These are phyloP conservation scores for Heliconius ismenius DNA, from an alignment of 2,888 invertebrate species.

Conservation along the genomic window DNA sequence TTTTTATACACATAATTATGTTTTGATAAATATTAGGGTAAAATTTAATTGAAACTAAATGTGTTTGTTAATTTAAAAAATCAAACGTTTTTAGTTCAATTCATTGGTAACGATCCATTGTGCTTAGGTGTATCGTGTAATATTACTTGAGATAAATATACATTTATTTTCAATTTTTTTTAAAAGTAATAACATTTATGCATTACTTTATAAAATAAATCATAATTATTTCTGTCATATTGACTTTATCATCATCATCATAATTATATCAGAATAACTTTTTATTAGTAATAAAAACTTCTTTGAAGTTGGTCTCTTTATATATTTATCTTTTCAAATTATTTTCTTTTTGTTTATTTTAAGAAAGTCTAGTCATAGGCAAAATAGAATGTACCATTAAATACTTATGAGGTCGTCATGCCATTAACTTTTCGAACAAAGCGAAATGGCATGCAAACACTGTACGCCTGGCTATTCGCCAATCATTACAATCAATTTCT, in stretches of 20 bases:
- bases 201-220: not conserved
- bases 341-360: not conserved
- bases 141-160: no score
- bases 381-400: conserved; percentile 5
- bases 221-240: not conserved
- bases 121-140: not conserved
- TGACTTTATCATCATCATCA: not conserved
- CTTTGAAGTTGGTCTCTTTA: not conserved
- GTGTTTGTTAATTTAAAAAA: not conserved
- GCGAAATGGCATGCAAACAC: conserved; percentile 69
- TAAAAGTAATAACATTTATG: not conserved
- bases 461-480: conserved; percentile 64
- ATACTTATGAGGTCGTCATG: conserved; percentile 42
- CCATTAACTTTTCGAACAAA: conserved; percentile 51
- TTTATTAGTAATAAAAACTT: not conserved
- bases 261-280: not conserved
- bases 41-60: not conserved
- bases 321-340: not conserved
- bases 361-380: not conserved
- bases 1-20: not conserved
- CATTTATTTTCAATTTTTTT: not conserved
- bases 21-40: not conserved
- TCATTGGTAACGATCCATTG: not conserved
- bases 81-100: not conserved
- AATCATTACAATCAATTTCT: conserved; percentile 68